phyloP scores from a whole-genome alignment of 1,140 invertebrate genomes.

The Limonius californicus region DNA sequence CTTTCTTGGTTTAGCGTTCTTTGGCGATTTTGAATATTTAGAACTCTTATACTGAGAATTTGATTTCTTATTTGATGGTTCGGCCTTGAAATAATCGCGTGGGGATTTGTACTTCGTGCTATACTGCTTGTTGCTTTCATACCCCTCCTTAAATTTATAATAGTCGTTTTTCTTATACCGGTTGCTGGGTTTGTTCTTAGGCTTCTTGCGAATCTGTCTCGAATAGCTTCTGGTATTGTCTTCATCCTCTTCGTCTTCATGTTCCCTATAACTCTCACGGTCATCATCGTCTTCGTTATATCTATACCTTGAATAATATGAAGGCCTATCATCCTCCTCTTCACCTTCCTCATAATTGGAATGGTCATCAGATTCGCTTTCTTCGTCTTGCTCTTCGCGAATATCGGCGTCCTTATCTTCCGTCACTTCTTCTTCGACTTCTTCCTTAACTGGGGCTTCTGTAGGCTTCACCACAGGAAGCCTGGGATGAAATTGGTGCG shows the following conservation, averaged over 20 bases:
- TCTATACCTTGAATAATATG: neutral
- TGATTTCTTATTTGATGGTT: neutral
- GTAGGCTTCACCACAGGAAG: neutral
- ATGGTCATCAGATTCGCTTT: neutral
- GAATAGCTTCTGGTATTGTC: slow-evolving; percentile 21
- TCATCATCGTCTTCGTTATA: slow-evolving; percentile 24
- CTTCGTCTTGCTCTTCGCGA: neutral
- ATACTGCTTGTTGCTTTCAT: neutral
- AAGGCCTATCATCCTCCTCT: neutral
- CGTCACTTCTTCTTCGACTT: slow-evolving; percentile 16
- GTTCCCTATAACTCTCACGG: slow-evolving; percentile 15
- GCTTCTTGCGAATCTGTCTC: slow-evolving; percentile 19
- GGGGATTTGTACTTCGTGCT: neutral
- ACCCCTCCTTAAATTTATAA: neutral
- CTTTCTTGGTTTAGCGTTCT: slow-evolving; percentile 12
- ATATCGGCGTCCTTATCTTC: slow-evolving; percentile 26
- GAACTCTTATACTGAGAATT: neutral
- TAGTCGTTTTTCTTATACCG: slow-evolving; percentile 8
- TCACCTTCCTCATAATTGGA: neutral
- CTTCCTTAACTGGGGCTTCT: slow-evolving; percentile 16
- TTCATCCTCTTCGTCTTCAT: slow-evolving; percentile 16
- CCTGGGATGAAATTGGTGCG: too few relatives aligned
- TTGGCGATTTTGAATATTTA: neutral
- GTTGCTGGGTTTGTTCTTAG: slow-evolving; percentile 15
- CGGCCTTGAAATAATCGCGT: neutral